Evolutionary conservation across 2,113 vertebrate species (phyloP).

Genomic region (Lasiurus borealis): DNA sequence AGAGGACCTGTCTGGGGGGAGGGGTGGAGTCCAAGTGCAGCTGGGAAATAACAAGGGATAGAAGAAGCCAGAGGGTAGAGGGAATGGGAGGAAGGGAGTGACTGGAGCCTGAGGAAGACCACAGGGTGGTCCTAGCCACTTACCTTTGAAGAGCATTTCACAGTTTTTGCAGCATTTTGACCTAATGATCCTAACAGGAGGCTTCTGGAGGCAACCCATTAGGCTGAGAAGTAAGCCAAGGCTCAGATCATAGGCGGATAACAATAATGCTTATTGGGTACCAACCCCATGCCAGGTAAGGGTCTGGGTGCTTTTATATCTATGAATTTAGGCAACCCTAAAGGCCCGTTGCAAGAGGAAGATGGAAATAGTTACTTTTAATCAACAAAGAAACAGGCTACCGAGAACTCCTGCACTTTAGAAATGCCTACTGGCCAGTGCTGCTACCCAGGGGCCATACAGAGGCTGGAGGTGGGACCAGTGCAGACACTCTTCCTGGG

Average conservation of each 20-base stretch:
- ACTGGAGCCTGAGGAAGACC: neutral
- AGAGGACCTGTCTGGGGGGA: neutral
- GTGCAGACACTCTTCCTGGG: accelerated
- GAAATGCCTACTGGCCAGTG: neutral
- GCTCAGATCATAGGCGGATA: neutral
- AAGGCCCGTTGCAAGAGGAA: neutral
- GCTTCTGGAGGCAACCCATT: neutral
- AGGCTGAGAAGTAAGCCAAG: neutral
- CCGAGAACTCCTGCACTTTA: neutral
- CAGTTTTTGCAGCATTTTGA: neutral
- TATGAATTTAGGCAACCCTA: neutral
- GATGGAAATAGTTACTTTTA: neutral
- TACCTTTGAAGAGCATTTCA: neutral
- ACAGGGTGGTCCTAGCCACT: neutral
- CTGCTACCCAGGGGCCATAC: neutral
- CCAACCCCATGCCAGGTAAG: neutral
- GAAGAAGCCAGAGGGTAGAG: neutral
- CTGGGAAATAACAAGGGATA: neutral
- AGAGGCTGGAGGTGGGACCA: neutral
- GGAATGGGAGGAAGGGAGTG: neutral
- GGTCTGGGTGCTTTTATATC: neutral
- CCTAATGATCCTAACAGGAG: neutral
- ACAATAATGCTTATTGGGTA: neutral
- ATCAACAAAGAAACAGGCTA: neutral
- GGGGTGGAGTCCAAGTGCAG: neutral